Conservation (phyloP, 1,140 invertebrate species). For the Hylyphantes graminicola region DNA sequence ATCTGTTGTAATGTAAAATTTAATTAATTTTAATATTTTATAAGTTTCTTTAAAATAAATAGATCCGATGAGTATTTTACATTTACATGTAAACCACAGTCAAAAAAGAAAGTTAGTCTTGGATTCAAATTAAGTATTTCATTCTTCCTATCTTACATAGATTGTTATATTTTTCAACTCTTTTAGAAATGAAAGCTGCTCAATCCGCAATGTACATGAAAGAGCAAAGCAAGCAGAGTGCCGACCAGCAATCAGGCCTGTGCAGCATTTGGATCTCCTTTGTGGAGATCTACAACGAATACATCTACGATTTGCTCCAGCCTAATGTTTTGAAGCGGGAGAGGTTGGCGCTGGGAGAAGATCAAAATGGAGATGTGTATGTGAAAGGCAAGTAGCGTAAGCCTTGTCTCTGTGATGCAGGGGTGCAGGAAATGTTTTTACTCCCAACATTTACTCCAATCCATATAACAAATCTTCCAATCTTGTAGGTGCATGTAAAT, state of each 20-base stretch:
- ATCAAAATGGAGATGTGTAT: slow-evolving; percentile 76
- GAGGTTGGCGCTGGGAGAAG: slow-evolving; percentile 73
- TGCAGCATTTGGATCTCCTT: slow-evolving; percentile 83
- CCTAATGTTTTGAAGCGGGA: slow-evolving; percentile 68
- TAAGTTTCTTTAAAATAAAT: too few species aligned
- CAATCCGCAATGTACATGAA: slow-evolving; percentile 11
- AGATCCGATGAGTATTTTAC: too few species aligned
- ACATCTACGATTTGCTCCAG: slow-evolving; percentile 84
- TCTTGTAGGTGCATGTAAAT: too few species aligned
- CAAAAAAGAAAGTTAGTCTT: too few species aligned
- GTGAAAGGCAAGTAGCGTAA: slow-evolving; percentile 74
- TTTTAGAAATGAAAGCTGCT: slow-evolving; percentile 31
- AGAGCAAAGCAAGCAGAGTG: slow-evolving; percentile 17
- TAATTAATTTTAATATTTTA: too few species aligned
- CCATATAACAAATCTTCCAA: too few species aligned
- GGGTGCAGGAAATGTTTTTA: not conserved
- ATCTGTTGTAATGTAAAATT: too few species aligned
- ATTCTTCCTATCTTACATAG: not conserved
- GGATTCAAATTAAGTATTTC: too few species aligned
- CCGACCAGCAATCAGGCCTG: not conserved
- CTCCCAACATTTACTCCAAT: not conserved
- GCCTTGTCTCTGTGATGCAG: not conserved
- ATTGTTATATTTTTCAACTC: not conserved
- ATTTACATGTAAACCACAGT: too few species aligned
- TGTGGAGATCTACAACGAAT: slow-evolving; percentile 94